Evolutionary conservation across 1,140 invertebrate genomes (phyloP), one percentile per base, ranked within the genome.

Genomic region (Harlomillsia oculata): DNA sequence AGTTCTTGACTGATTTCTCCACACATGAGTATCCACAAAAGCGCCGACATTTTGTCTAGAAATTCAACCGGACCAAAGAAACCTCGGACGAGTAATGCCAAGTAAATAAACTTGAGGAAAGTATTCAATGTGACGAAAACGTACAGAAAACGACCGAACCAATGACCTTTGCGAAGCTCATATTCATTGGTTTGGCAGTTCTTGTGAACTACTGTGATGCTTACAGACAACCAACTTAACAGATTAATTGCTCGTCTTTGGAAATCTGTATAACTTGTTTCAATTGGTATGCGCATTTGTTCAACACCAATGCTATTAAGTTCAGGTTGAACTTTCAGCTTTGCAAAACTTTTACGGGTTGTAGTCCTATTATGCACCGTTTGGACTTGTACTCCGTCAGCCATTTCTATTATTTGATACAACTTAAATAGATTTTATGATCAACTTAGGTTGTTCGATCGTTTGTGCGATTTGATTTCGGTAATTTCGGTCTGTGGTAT

Each of bases 51-150:
- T 30, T 53, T 53, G 16, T 53, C 51, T 1, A 53, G 39, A 32
- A 53, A 53, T 30, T 53, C 40, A 11, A 53, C 51, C 20, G 51
- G 51, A 5, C 51, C 51, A 26, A 37, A 53, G 14, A 8, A 53
- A 0, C 39, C 39, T 2, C 18, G 8, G 29, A 53, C 51, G 9
- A 53, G 40, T 2, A 53, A 34, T 13, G 43, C 8, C 23, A 53
- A 44, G 25, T 53, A 53, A 14, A 53, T 25, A 5, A 53, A 16
- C n/a, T 53, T 53, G 3, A 11, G 13, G 1, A 25, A 2, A 16
- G 51, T 53, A 41, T 53, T 53, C 13, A 30, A 28, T 14, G 37
- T 53, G 5, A 53, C 37, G 5, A 37, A 34, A 16, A 53, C 20
- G 25, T 53, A 43, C 4, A 43, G n/a, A 11, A 53, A 43, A 21